Base-by-base conservation (phyloP, 2,888 invertebrate species). In the Melanostoma scalare region DNA sequence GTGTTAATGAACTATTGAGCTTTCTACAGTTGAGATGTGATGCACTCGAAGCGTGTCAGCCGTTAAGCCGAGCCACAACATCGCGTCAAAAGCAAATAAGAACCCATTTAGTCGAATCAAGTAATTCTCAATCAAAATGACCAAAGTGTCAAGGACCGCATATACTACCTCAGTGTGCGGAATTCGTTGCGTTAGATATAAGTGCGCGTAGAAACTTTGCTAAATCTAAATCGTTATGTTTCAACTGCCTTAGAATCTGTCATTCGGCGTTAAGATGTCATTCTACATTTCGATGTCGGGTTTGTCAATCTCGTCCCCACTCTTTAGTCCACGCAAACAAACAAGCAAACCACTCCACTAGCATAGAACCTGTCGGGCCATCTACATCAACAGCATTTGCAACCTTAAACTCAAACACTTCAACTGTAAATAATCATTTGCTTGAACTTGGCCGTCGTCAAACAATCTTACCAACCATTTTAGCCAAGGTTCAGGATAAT, bases 11-110 rank as follows among this genome's bases (percentile, higher is more conserved):
- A 36, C 44, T 74, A 36, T 35, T 77, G 3, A 52, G n/a, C 0
- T 77, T 73, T 67, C 38, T 85, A 20, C 48, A 80, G 20, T 56
- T 40, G 5, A 61, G 80, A 6, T 79, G 75, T 38, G 63, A 67
- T 48, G 71, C 75, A 30, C 10, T 76, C 42, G 80, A 85, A 61
- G 31, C 73, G 1, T 65, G 53, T 8, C 52, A 53, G 35, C n/a
- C 53, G 3, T 33, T 53, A 33, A 35, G 2, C n/a, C 52, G 52
- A 8, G 6, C 52, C 2, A 33, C 31, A 31, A 31, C n/a, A 6
- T 52, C 52, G 9, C 53, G 35, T n/a, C 35, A 8, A 4, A 53
- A 53, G 5, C 48, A 30, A 31, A 6, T 56, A 35, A 68, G 53
- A 53, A 8, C 52, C 8, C 50, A 50, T 20, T 9, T 60, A 9